Base-by-base conservation (phyloP, 2,888 invertebrate species). In the Pseudococcus longispinus region DNA sequence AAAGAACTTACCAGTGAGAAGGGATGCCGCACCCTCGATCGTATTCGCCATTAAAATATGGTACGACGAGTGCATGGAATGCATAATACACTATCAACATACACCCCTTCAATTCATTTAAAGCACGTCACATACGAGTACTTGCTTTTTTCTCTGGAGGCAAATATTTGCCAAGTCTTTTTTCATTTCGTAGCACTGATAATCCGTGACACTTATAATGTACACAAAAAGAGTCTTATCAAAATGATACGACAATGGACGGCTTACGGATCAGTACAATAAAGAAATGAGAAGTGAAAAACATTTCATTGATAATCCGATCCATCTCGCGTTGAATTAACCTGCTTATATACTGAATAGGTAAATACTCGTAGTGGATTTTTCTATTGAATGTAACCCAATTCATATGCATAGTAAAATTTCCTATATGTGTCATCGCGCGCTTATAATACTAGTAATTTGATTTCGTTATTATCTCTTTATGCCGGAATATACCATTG, bases 261-360 rank as follows among this genome's bases (percentile, higher is more conserved):
- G 74, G 60, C 60, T 60, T 60, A 60, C 20, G 23, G 23, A 60
- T 60, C 23, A 60, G 60, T 9, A 60, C 60, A 60, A 60, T 60
- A 23, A 60, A 74, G 74, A 29, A 74, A 60, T 60, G 60, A 74
- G 74, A 32, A 74, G 74, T 74, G 74, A 32, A 32, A 32, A 74
- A 29, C 74, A 74, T 74, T 74, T 32, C 74, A 74, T 74, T 74
- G 74, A 74, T 74, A 74, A 74, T 74, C 74, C 74, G 74, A 74
- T 74, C 29, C 74, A 32, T 74, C 60, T 60, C 60, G 18, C 77
- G 26, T 80, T 80, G 29, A 70, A 70, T 70, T 26, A 70, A 70
- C 29, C 29, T 70, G 26, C 70, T 70, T 32, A n/a, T n/a, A n/a
- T n/a, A 70, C 23, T 70, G 70, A 70, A 70, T 29, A 70, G 60